Conservation (phyloP, 2,888 invertebrate genomes). For the Chouioia cunea region DNA sequence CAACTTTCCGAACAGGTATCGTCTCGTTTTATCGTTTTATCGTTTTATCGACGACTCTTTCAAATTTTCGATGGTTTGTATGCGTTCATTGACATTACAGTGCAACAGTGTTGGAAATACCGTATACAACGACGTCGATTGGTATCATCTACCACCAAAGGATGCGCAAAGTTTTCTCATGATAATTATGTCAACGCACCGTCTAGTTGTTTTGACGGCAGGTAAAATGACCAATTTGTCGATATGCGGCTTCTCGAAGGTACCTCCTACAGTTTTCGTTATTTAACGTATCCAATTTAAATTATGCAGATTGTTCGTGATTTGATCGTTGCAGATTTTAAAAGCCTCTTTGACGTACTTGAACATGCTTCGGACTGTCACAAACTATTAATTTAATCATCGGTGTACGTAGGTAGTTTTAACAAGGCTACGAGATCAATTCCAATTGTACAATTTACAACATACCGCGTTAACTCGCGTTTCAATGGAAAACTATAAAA, state of each 20-base stretch:
- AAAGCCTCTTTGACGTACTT: too few species aligned
- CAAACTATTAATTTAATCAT: too few species aligned
- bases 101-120: slow-evolving; percentile 52
- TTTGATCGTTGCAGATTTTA: not conserved
- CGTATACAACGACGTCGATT: slow-evolving; percentile 52
- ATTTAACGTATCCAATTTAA: too few species aligned
- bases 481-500: too few species aligned
- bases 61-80: too few species aligned
- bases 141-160: slow-evolving; percentile 54
- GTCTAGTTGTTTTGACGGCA: slow-evolving; percentile 53
- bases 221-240: slow-evolving; percentile 55
- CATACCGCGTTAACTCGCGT: too few species aligned
- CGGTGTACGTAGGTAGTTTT: too few species aligned
- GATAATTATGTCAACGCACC: slow-evolving; percentile 51
- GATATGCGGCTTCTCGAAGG: slow-evolving; percentile 54
- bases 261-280: slow-evolving; percentile 49
- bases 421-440: too few species aligned
- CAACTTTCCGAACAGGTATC: slow-evolving; percentile 15
- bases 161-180: slow-evolving; percentile 49
- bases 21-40: too few species aligned
- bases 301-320: not conserved
- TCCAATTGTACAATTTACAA: too few species aligned
- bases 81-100: slow-evolving; percentile 40
- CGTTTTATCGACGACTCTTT: too few species aligned
- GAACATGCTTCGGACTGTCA: not conserved